These are phyloP conservation scores for Lampris megalopsis DNA, from an alignment of 2,113 vertebrate genomes.

Conservation along the genomic window DNA sequence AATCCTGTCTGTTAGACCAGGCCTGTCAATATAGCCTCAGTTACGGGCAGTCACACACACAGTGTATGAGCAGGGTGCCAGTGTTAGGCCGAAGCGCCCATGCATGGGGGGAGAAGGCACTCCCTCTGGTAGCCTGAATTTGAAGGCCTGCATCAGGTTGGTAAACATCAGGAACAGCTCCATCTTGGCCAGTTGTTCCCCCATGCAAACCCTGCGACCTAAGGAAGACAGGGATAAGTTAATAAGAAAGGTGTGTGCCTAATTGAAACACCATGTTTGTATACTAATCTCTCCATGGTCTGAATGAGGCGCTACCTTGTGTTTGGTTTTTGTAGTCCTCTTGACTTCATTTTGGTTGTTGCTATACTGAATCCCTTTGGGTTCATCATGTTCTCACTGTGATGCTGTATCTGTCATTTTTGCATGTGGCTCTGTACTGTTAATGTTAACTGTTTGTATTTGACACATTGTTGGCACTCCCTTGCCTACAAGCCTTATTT, in stretches of 20 bases:
- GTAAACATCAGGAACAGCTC: constrained; percentile 92
- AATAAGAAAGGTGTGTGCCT: not conserved
- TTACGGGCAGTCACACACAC: constrained; percentile 73
- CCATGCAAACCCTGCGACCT: constrained; percentile 97
- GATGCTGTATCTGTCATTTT: too few species aligned
- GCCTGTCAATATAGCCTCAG: not conserved
- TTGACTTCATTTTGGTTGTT: too few species aligned
- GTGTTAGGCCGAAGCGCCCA: constrained; percentile 92
- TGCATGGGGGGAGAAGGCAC: constrained; percentile 82
- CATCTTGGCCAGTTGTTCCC: constrained; percentile 97
- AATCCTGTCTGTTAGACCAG: not conserved
- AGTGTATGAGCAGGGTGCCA: constrained; percentile 88
- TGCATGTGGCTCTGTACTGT: too few species aligned
- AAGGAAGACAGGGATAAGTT: constrained; percentile 12
- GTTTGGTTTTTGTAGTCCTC: too few species aligned
- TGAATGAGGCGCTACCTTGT: too few species aligned
- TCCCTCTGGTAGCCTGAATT: constrained; percentile 85
- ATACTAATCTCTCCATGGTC: too few species aligned
- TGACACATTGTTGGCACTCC: too few species aligned
- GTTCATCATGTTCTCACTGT: too few species aligned
- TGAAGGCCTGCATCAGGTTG: constrained; percentile 90
- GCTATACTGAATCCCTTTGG: too few species aligned
- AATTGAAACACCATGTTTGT: too few species aligned
- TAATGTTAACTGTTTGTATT: too few species aligned
- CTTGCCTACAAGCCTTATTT: too few species aligned